phyloP scores from a whole-genome alignment of 2,797 vertebrate genomes.

The Chelonia mydas region DNA sequence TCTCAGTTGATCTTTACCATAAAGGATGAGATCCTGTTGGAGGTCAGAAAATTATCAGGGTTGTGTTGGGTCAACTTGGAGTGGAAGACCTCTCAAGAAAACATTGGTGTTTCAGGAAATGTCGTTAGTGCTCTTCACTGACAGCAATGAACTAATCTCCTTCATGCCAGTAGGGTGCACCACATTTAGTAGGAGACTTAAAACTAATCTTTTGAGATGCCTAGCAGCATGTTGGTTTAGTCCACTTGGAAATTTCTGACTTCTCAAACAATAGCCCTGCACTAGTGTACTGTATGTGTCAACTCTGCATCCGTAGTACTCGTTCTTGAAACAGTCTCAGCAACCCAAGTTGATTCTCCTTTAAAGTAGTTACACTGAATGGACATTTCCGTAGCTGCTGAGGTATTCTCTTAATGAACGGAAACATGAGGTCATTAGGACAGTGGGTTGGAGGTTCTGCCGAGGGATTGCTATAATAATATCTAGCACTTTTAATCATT shows the following conservation, averaged over 20 bases:
- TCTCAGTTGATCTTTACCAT: neutral
- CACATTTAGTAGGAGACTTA: neutral
- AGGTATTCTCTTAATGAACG: neutral
- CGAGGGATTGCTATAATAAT: neutral
- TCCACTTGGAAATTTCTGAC: neutral
- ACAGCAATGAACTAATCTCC: neutral
- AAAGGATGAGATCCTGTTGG: neutral
- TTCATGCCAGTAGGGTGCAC: neutral
- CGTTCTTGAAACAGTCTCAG: neutral
- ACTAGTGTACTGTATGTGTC: neutral
- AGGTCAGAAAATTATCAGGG: neutral
- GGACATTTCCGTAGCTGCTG: neutral
- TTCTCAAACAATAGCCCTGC: neutral
- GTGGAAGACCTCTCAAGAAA: neutral
- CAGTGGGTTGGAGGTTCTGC: neutral
- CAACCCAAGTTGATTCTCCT: neutral
- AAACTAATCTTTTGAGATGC: neutral
- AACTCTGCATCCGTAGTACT: neutral
- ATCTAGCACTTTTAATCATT: neutral
- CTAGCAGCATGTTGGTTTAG: neutral
- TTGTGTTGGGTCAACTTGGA: neutral
- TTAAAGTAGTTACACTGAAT: rapidly evolving
- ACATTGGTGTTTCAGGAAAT: rapidly evolving
- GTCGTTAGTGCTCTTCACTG: neutral
- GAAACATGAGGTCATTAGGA: neutral